Base-by-base conservation (phyloP, 2,797 vertebrate species). In the Melanotaenia pygmaea region DNA sequence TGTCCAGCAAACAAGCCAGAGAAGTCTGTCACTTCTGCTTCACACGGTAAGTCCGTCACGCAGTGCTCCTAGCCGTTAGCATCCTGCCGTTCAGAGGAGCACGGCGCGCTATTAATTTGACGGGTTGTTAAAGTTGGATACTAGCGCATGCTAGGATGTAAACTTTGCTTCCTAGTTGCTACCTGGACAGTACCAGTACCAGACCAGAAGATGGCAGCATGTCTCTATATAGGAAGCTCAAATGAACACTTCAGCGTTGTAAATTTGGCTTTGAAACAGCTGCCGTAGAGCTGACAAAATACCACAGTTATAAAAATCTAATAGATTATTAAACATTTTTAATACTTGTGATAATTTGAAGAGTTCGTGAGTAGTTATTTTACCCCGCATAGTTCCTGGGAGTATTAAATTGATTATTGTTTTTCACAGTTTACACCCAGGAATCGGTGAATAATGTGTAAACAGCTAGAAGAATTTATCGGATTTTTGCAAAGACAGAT, bases 21-120 rank as follows among this genome's bases (percentile, higher is more conserved):
- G 67, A 87, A 0, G 88, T 95, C 2, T 98, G 98, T 50, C 95
- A 98, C 40, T 76, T 72, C 81, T 98, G 97, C 92, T 90, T 98
- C 13, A 91, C 89, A 66, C 95, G 97, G 97, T 99, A 92, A 90
- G 90, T 59, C 53, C 2, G 43, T 14, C 38, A 40, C 12, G 5
- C 0, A 2, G 0, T 57, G 6, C 58, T 35, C 20, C 16, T 1
- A 22, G 7, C 1, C 0, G 4, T 20, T 0, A 6, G 20, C 56
- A 12, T 30, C 30, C 24, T 50, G 26, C 8, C 22, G 38, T 9
- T 11, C n/a, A 28, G 34, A 1, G 1, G 1, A 67, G 34, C 16
- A 22, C 18, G 16, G 30, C 51, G 30, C 2, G 22, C 24, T 62
- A 2, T 14, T 22, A 24, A 22, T 54, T 18, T 18, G 4, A 43